Evolutionary conservation across 2,113 vertebrate species (phyloP).

Genomic region (Thunnus maccoyii): DNA sequence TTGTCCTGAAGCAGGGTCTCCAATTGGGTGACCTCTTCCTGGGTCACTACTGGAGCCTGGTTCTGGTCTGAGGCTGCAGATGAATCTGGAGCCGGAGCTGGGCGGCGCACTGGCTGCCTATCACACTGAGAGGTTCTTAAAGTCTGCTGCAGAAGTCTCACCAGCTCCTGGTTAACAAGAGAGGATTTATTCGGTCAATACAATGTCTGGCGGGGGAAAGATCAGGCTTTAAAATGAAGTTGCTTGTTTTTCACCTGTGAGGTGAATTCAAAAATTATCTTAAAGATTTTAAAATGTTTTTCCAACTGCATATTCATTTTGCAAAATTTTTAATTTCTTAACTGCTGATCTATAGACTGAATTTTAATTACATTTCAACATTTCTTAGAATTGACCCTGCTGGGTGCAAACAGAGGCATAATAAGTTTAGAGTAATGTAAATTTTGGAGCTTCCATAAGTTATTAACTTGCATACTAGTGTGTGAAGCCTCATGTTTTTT

Average conservation of each 20-base stretch:
- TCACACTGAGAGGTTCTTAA: conserved; percentile 92
- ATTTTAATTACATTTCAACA: too few species aligned
- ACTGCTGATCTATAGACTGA: not conserved
- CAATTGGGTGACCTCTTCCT: conserved; percentile 57
- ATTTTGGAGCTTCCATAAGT: too few species aligned
- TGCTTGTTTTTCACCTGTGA: too few species aligned
- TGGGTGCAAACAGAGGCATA: too few species aligned
- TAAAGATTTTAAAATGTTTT: too few species aligned
- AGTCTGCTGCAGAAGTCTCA: conserved; percentile 96
- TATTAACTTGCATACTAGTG: not conserved
- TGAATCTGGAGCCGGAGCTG: conserved; percentile 60
- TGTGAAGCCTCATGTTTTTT: not conserved
- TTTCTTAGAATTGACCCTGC: too few species aligned
- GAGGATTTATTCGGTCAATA: conserved; percentile 1
- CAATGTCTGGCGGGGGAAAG: not conserved
- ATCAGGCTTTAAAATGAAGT: not conserved
- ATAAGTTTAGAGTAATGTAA: too few species aligned
- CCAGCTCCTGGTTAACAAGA: conserved; percentile 89
- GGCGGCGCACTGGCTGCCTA: conserved; percentile 75
- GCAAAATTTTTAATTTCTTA: not conserved
- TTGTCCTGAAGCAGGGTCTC: conserved; percentile 86
- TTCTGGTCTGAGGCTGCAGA: conserved; percentile 45
- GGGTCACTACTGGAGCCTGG: conserved; percentile 63
- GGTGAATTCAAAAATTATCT: too few species aligned
- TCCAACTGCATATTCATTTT: too few species aligned